Conservation (phyloP, 1,140 invertebrate genomes). For the Aphis gossypii region DNA sequence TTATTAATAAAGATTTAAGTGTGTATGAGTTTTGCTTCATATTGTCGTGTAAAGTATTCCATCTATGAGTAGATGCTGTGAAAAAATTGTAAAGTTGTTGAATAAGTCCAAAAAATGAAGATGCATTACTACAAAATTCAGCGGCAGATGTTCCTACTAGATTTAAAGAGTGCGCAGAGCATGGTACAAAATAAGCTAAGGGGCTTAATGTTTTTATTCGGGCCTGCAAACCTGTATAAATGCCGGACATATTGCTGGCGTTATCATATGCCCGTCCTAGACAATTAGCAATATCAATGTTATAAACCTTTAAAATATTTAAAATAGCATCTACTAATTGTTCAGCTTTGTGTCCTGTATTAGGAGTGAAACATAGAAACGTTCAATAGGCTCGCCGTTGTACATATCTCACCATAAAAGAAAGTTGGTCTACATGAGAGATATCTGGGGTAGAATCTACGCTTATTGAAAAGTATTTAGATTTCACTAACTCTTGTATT, state of each 20-base stretch:
- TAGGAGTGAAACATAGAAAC: conserved; percentile 58
- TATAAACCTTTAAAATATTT: conserved; percentile 55
- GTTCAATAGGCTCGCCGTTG: conserved; percentile 55
- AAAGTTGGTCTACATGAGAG: conserved; percentile 64
- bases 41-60: conserved; percentile 58
- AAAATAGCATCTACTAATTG: conserved; percentile 57
- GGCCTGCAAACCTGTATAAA: too few species aligned
- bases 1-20: conserved; percentile 55
- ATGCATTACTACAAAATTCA: conserved; percentile 61
- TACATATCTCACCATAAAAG: conserved; percentile 63
- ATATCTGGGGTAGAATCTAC: too few species aligned
- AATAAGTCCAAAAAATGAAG: conserved; percentile 61
- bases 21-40: conserved; percentile 31
- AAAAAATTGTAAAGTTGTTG: conserved; percentile 61
- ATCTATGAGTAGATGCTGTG: conserved; percentile 61
- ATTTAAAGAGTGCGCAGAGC: conserved; percentile 63
- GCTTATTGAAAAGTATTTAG: too few species aligned
- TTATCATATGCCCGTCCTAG: too few species aligned
- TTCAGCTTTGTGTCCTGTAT: conserved; percentile 57
- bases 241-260: too few species aligned
- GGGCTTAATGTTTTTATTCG: conserved; percentile 60
- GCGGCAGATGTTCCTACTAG: conserved; percentile 62
- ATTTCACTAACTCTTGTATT: too few species aligned
- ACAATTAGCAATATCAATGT: conserved; percentile 62
- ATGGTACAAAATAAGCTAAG: conserved; percentile 61